A percentile compares a stretch with the other conserved stretches of the same genome.
phyloP scores from a whole-genome alignment of 2,113 vertebrate species.

The Apodemus speciosus region DNA sequence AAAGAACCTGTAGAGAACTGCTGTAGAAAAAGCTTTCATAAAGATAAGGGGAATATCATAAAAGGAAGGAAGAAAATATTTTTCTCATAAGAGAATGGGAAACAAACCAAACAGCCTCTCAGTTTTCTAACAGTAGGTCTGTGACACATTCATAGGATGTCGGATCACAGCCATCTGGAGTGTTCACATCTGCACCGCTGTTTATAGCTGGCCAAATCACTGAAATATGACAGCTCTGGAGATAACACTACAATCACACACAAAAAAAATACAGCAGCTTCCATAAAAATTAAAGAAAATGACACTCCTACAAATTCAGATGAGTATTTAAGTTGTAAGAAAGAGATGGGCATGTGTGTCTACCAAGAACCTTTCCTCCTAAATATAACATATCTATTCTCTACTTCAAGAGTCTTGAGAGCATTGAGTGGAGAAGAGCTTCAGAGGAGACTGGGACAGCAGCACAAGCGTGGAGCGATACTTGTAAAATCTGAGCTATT shows the following conservation, averaged over 20 bases:
- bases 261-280: neutral
- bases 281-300: conserved; percentile 32
- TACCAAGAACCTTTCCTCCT: neutral
- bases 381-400: neutral
- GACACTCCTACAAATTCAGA: neutral
- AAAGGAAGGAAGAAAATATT: conserved; percentile 31
- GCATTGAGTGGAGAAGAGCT: neutral
- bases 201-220: neutral
- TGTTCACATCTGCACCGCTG: neutral
- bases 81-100: neutral
- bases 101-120: neutral
- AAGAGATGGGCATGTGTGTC: neutral
- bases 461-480: neutral
- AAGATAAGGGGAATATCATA: neutral
- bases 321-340: neutral
- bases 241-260: neutral
- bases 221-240: neutral
- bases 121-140: neutral
- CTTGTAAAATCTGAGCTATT: neutral
- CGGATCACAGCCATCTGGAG: neutral
- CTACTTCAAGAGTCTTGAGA: conserved; percentile 29
- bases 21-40: neutral
- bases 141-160: neutral
- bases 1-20: neutral
- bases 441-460: neutral